Conservation (phyloP, 1,140 invertebrate species). For the Magallana gigas region DNA sequence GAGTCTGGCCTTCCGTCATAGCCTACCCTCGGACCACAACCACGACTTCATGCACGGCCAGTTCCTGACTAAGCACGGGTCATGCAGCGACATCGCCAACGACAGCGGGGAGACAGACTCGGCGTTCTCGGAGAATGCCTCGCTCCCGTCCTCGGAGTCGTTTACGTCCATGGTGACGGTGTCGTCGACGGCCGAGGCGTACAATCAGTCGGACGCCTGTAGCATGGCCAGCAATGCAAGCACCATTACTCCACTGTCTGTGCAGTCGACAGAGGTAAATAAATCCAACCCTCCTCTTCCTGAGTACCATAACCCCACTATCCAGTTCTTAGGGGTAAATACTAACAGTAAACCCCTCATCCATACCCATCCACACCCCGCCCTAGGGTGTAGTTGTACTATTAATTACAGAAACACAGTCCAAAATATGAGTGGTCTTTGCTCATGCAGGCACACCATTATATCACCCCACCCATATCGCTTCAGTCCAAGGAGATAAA, state of each 20-base stretch:
- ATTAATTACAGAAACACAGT: too few species aligned
- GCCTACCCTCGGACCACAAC: slow-evolving; percentile 49
- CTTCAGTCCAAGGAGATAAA: too few species aligned
- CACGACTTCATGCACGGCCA: slow-evolving; percentile 48
- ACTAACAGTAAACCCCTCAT: too few species aligned
- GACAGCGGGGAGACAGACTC: slow-evolving; percentile 91
- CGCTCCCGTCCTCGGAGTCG: slow-evolving; percentile 93
- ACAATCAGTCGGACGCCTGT: slow-evolving; percentile 68
- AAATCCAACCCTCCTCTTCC: background rate
- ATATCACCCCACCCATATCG: too few species aligned
- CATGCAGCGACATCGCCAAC: slow-evolving; percentile 79
- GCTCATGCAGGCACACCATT: too few species aligned
- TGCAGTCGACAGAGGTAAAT: slow-evolving; percentile 70
- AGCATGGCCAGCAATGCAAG: slow-evolving; percentile 66
- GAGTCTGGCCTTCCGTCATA: slow-evolving; percentile 66
- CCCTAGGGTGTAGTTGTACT: too few species aligned
- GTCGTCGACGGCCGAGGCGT: slow-evolving; percentile 72
- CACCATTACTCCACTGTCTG: slow-evolving; percentile 64
- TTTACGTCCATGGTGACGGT: slow-evolving; percentile 85
- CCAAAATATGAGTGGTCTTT: too few species aligned
- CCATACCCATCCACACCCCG: too few species aligned
- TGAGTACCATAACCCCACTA: too few species aligned
- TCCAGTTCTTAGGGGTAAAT: too few species aligned
- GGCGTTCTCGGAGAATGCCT: slow-evolving; percentile 97
- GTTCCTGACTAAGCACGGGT: slow-evolving; percentile 58